These are phyloP conservation scores for Megalonaias nervosa DNA, from an alignment of 1,140 invertebrate genomes.

Conservation along the genomic window DNA sequence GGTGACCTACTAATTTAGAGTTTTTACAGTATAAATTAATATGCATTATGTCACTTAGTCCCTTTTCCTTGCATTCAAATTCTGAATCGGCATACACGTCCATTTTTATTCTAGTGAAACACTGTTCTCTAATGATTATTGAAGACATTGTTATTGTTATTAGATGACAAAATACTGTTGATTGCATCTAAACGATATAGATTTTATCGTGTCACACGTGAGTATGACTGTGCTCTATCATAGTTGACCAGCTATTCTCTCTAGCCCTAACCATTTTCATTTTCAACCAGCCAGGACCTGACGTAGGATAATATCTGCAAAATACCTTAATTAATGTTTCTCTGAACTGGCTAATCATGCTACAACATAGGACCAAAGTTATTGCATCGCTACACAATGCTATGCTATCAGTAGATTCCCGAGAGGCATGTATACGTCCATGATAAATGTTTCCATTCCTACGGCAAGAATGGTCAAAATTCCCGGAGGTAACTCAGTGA, in stretches of 20 bases:
- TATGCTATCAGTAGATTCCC: slow-evolving; percentile 91
- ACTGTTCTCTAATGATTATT: too few relatives aligned
- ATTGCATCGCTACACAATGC: slow-evolving; percentile 93
- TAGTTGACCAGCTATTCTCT: slow-evolving; percentile 12
- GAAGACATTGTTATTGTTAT: too few relatives aligned
- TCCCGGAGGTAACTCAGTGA: slow-evolving; percentile 86
- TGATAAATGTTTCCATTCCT: slow-evolving; percentile 21
- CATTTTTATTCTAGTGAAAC: too few relatives aligned
- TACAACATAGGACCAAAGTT: slow-evolving; percentile 94
- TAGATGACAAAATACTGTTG: too few relatives aligned
- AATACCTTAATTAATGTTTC: slow-evolving; percentile 79
- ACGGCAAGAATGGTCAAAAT: slow-evolving; percentile 63
- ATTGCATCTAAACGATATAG: too few relatives aligned
- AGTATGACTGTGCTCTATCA: slow-evolving; percentile 16
- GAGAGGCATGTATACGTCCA: slow-evolving; percentile 74
- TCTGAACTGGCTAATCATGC: slow-evolving; percentile 95
- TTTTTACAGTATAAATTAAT: too few relatives aligned
- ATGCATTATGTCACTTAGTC: too few relatives aligned
- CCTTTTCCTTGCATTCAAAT: too few relatives aligned
- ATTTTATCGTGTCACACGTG: too few relatives aligned
- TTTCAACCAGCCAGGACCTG: slow-evolving; percentile 57
- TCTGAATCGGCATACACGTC: too few relatives aligned
- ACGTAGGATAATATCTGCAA: slow-evolving; percentile 54
- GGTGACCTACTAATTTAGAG: too few relatives aligned
- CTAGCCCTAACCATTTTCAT: slow-evolving; percentile 41